Conservation (phyloP, 2,888 invertebrate species). For the Endotricha flammealis region DNA sequence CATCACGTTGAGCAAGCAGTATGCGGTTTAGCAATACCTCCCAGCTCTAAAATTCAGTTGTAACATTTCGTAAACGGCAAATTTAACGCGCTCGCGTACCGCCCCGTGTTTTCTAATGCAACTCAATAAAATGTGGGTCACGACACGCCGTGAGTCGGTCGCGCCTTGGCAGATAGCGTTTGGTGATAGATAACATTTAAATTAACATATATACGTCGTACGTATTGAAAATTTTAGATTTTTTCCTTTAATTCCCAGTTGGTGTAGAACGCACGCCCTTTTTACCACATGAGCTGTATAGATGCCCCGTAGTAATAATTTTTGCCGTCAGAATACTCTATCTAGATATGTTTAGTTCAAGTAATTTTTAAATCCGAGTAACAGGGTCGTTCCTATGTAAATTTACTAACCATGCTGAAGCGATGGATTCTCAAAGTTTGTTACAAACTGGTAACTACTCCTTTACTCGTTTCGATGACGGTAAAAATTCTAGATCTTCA, state of each 20-base stretch:
- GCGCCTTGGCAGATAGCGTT: slow-evolving; percentile 32
- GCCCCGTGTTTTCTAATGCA: slow-evolving; percentile 71
- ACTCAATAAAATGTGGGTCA: slow-evolving; percentile 68
- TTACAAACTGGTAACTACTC: slow-evolving; percentile 26
- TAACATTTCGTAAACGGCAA: slow-evolving; percentile 74
- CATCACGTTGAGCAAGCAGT: slow-evolving; percentile 61
- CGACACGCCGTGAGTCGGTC: slow-evolving; percentile 35
- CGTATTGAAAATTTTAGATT: too few relatives aligned
- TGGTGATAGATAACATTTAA: slow-evolving; percentile 26
- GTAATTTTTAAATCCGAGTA: slow-evolving; percentile 11
- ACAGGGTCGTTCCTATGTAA: slow-evolving; percentile 20
- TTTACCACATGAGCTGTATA: slow-evolving; percentile 5
- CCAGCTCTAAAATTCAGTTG: slow-evolving; percentile 70
- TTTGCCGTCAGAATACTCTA: slow-evolving; percentile 7
- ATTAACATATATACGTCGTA: background rate
- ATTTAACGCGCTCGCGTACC: slow-evolving; percentile 67
- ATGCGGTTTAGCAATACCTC: slow-evolving; percentile 58
- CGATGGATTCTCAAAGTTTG: slow-evolving; percentile 1
- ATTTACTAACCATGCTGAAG: background rate
- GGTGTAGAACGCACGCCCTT: slow-evolving; percentile 1
- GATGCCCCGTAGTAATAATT: background rate
- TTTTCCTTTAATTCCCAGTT: background rate
- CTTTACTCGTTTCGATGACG: slow-evolving; percentile 26
- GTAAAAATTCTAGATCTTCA: slow-evolving; percentile 9
- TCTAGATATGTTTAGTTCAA: background rate